Conservation (phyloP, 1,140 invertebrate species). For the Globodera rostochiensis region DNA sequence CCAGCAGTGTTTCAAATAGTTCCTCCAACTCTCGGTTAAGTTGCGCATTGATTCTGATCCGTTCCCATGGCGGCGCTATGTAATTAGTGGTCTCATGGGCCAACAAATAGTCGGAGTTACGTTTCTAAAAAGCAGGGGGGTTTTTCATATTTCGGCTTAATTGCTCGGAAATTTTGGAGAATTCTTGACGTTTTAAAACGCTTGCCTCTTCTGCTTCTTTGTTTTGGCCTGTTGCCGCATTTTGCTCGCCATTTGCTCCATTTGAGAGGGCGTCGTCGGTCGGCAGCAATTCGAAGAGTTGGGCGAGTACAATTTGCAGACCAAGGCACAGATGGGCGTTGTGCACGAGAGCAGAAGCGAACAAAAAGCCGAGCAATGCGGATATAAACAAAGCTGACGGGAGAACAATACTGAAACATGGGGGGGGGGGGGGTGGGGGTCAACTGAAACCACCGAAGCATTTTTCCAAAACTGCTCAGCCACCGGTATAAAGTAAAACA, state of each 20-base stretch:
- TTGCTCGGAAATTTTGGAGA: no score
- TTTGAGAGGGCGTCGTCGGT: neutral
- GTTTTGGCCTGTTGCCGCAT: neutral
- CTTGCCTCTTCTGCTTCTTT: neutral
- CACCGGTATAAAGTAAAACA: no score
- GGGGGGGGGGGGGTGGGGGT: no score
- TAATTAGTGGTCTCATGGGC: slow-evolving; percentile 1
- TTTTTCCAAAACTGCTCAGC: no score
- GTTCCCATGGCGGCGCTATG: slow-evolving; percentile 21
- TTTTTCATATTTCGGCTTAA: no score
- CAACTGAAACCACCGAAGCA: no score
- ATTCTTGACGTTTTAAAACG: no score
- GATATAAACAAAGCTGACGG: neutral
- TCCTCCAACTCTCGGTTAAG: slow-evolving; percentile 49
- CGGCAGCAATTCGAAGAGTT: slow-evolving; percentile 9
- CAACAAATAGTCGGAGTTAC: neutral
- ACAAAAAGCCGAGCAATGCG: slow-evolving; percentile 6
- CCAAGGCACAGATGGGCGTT: slow-evolving; percentile 23
- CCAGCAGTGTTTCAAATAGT: slow-evolving; percentile 36
- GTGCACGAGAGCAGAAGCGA: slow-evolving; percentile 13
- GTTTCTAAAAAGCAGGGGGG: neutral
- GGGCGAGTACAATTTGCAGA: slow-evolving; percentile 20
- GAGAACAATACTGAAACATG: slow-evolving; percentile 10
- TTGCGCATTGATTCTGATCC: slow-evolving; percentile 14
- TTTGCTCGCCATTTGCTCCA: neutral